A percentile compares a stretch with the other conserved stretches of the same genome.
phyloP scores from a whole-genome alignment of 1,140 invertebrate genomes.

The Drosophila virilis region DNA sequence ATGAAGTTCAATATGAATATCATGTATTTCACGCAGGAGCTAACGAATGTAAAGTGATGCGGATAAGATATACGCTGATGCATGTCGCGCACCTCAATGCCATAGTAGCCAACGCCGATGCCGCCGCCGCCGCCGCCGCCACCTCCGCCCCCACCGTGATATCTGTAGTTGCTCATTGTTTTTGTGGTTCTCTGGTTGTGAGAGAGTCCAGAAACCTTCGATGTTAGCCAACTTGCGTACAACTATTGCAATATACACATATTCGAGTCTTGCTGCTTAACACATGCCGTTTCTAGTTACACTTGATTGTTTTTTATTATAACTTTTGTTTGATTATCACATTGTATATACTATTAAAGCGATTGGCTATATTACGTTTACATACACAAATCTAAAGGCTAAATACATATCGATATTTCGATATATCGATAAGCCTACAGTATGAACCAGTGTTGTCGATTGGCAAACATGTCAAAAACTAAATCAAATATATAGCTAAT shows the following conservation, averaged over 20 bases:
- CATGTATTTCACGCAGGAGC: conserved; percentile 95
- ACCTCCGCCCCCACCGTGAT: conserved; percentile 36
- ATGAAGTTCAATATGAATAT: conserved; percentile 96
- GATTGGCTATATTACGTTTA: neutral
- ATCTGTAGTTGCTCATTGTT: conserved; percentile 62
- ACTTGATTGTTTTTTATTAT: neutral
- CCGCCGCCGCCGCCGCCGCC: conserved; percentile 21
- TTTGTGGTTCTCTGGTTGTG: conserved; percentile 2
- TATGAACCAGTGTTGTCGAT: too few relatives aligned
- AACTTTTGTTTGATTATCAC: conserved; percentile 3
- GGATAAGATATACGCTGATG: conserved; percentile 74
- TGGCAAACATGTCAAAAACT: neutral
- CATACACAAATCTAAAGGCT: neutral
- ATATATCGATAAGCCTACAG: neutral
- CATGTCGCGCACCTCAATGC: conserved; percentile 82
- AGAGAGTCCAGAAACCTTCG: neutral
- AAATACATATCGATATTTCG: conserved; percentile 1
- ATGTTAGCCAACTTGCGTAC: neutral
- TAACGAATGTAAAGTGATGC: conserved; percentile 86
- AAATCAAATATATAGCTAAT: neutral
- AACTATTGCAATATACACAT: neutral
- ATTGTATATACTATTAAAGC: neutral
- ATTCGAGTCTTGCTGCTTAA: neutral
- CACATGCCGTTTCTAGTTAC: neutral
- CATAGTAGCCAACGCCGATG: conserved; percentile 47